Evolutionary conservation across 2,888 invertebrate genomes (phyloP), one percentile per base, ranked within the genome.

Genomic region (Neoitamus cyanurus): DNA sequence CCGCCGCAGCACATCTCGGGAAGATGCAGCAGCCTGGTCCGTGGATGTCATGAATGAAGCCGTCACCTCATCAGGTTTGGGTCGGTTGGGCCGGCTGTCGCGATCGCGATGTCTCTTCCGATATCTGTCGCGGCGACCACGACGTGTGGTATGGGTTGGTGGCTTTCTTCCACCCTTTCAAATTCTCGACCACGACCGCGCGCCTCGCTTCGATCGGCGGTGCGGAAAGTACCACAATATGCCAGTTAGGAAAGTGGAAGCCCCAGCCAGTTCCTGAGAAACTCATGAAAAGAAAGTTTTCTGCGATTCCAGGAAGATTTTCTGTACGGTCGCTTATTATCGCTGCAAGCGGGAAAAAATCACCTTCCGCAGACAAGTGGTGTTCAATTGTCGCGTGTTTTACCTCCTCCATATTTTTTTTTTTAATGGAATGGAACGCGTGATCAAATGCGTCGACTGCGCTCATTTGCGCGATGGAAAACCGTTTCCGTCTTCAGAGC

Each of bases 31-130:
- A 69, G 11, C 36, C 1, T 9, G 25, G 58, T 58, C 58, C 20
- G 30, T 72, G 72, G 15, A 83, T 83, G 46, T 83, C 83, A 83
- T 83, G 83, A 83, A 83, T 83, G 83, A 83, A 83, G 42, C 83
- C 46, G 72, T 83, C 83, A 69, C 37, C 83, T 48, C 78, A 15
- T 80, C 78, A 80, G 77, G 42, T 70, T 83, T 25, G 11, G 25
- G 20, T 9, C 58, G 11, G 9, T 1, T 42, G 42, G 42, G 1
- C 0, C n/a, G 42, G 1, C 0, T 42, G 42, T 42, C 42, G 42
- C 42, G 42, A 42, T 68, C 42, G 20, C 20, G 28, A 46, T 9
- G 20, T 36, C 37, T 37, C 28, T 25, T 42, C 36, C 42, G n/a
- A 30, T 80, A 31, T 31, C 58, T 80, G 28, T 82, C 37, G 15